Conservation (phyloP, 2,113 vertebrate genomes). For the Xenopus tropicalis region DNA sequence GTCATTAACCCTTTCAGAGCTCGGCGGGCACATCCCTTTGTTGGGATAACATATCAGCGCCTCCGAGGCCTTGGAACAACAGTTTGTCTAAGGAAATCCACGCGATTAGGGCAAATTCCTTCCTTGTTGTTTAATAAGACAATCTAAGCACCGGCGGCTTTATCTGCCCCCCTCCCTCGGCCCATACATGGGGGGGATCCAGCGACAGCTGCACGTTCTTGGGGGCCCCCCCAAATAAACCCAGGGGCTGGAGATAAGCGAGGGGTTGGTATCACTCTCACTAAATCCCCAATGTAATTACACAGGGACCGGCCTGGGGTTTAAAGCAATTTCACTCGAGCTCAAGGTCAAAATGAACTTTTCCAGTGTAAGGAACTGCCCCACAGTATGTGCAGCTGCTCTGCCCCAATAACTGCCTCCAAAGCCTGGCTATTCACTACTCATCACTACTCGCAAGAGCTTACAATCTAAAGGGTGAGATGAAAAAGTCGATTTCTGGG, state of each 20-base stretch:
- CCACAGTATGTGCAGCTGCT: too few species aligned
- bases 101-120: conserved; percentile 30
- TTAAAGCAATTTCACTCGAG: not conserved
- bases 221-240: conserved; percentile 33
- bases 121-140: conserved; percentile 31
- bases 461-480: too few species aligned
- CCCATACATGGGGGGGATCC: not conserved
- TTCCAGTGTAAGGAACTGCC: not conserved
- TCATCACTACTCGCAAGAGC: too few species aligned
- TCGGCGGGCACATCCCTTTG: conserved; percentile 24
- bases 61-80: conserved; percentile 29
- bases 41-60: conserved; percentile 37
- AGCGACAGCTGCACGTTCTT: conserved; percentile 23
- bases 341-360: conserved; percentile 1
- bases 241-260: conserved; percentile 10
- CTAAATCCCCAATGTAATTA: conserved; percentile 20
- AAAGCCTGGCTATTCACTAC: too few species aligned
- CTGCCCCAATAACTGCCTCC: too few species aligned
- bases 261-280: not conserved
- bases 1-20: conserved; percentile 7
- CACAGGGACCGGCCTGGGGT: conserved; percentile 1
- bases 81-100: conserved; percentile 40
- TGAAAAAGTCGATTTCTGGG: too few species aligned
- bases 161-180: conserved; percentile 15
- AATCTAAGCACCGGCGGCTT: conserved; percentile 8